These are phyloP conservation scores for Corydoras maculifer DNA, from an alignment of 2,113 vertebrate species.

Conservation along the genomic window DNA sequence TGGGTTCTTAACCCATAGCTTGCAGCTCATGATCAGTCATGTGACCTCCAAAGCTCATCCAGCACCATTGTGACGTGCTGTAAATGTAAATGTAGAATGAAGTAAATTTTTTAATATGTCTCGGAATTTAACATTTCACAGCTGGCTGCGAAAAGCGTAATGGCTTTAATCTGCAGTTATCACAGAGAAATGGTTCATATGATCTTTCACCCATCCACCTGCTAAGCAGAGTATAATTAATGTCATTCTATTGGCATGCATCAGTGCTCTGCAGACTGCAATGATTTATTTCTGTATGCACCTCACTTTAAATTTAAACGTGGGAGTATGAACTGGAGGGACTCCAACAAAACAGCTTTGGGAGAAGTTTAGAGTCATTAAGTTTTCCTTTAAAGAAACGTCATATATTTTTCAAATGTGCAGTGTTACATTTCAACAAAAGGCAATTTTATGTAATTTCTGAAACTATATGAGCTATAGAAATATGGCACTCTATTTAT, in stretches of 20 bases:
- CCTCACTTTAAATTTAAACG: constrained; percentile 10
- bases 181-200: constrained; percentile 1
- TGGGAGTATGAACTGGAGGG: constrained; percentile 5
- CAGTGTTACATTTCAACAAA: too few species aligned
- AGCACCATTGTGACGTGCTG: too few species aligned
- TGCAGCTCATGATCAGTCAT: too few species aligned
- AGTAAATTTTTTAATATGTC: too few species aligned
- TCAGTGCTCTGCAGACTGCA: constrained; percentile 12
- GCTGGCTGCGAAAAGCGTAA: too few species aligned
- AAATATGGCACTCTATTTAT: too few species aligned
- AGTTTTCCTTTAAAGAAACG: constrained; percentile 5
- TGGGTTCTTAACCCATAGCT: too few species aligned
- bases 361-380: not conserved
- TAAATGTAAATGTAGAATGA: too few species aligned
- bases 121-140: too few species aligned
- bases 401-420: not conserved
- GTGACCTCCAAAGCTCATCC: too few species aligned
- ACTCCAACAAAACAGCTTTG: not conserved
- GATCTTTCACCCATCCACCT: constrained; percentile 17
- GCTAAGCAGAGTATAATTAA: constrained; percentile 33
- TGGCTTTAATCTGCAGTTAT: constrained; percentile 7
- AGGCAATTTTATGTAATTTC: too few species aligned
- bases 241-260: constrained; percentile 25
- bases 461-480: too few species aligned
- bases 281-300: constrained; percentile 7